phyloP scores from a whole-genome alignment of 1,140 invertebrate genomes.

The Patella vulgata region DNA sequence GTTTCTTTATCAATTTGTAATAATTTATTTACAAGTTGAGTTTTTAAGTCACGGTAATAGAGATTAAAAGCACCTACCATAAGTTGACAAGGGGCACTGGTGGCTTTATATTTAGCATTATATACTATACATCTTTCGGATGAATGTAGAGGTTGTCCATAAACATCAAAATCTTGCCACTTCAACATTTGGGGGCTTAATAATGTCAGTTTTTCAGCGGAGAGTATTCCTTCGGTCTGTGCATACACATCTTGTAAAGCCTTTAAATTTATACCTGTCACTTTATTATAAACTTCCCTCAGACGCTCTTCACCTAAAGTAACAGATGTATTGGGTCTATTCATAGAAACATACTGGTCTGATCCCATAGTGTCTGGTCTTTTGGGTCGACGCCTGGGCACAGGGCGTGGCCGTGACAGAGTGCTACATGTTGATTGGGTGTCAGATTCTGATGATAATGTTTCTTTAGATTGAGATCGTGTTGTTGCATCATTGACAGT shows the following conservation, averaged over 20 bases:
- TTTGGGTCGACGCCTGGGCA: slow-evolving; percentile 45
- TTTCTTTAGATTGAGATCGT: slow-evolving; percentile 35
- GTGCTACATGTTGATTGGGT: slow-evolving; percentile 44
- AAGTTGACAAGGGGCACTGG: slow-evolving; percentile 50
- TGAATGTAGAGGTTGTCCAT: slow-evolving; percentile 53
- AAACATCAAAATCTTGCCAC: slow-evolving; percentile 58
- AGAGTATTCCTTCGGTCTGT: slow-evolving; percentile 51
- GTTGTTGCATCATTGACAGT: slow-evolving; percentile 11
- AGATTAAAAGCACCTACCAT: slow-evolving; percentile 51
- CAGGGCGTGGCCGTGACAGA: slow-evolving; percentile 48
- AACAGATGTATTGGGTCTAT: slow-evolving; percentile 49
- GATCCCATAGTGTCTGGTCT: slow-evolving; percentile 40
- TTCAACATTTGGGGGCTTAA: slow-evolving; percentile 37
- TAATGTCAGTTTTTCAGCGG: slow-evolving; percentile 37
- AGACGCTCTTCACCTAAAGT: slow-evolving; percentile 48
- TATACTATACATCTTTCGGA: slow-evolving; percentile 58
- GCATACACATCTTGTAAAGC: slow-evolving; percentile 54
- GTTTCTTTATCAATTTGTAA: too few species aligned
- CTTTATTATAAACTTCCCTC: slow-evolving; percentile 47
- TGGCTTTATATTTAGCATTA: slow-evolving; percentile 50
- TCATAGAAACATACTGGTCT: slow-evolving; percentile 62
- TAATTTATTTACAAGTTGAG: too few species aligned
- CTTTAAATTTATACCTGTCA: slow-evolving; percentile 52
- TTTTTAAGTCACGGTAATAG: too few species aligned
- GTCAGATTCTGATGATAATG: slow-evolving; percentile 47